Evolutionary conservation across 2,888 invertebrate genomes (phyloP), one percentile per base, ranked within the genome.

Genomic region (Tricholauxania praeusta): DNA sequence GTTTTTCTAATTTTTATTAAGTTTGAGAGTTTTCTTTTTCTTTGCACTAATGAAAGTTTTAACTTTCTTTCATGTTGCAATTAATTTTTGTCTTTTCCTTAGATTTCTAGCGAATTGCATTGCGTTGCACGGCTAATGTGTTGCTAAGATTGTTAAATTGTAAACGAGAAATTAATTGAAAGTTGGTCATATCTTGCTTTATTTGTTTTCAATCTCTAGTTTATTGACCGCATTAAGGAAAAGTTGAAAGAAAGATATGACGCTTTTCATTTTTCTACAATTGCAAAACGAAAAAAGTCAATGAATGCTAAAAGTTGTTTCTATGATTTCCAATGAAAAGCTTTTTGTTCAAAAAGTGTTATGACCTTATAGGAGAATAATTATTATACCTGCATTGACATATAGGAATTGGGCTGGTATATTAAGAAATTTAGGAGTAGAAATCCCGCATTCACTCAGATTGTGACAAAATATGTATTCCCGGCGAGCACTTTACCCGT

Each of bases 31-130:
- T 74, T 74, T 73, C 60, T 69, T 22, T 49, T 12, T n/a, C 57
- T 66, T 59, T 17, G 64, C 28, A 60, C 70, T 70, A 70, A 70
- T 70, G 70, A 70, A 70, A 70, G 70, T 70, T 63, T 63, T 63
- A 70, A 70, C 70, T 70, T 70, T 70, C 70, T 59, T 75, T 77
- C 74, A 65, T 76, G 74, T 57, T 72, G 73, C 72, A 74, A 77
- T 69, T 74, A 77, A 77, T 77, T 78, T 79, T 79, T 75, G 79
- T 78, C 74, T 77, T 75, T 81, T 79, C 81, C 81, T 77, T 81
- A 81, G 81, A 81, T 81, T 77, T 76, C 19, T 22, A 70, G 62
- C 52, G 63, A 51, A 62, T 60, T 39, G 69, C 59, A 12, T 62
- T 52, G 59, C 59, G 1, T 52, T 15, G 14, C 64, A n/a, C 4